Conservation (phyloP, 2,797 vertebrate species). For the Halcyon leucocephala region DNA sequence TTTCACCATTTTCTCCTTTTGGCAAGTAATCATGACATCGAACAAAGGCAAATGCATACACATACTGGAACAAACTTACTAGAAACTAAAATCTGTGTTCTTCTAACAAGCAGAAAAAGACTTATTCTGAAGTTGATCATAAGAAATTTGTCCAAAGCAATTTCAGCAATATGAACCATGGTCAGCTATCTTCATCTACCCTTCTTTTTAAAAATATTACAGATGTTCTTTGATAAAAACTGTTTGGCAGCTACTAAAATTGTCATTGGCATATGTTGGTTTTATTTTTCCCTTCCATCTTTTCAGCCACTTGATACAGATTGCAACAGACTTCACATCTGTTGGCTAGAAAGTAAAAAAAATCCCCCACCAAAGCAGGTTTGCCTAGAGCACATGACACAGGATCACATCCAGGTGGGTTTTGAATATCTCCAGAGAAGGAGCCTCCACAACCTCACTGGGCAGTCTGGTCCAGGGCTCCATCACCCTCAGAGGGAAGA, state of each 20-base stretch:
- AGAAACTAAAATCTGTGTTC: slow-evolving; percentile 59
- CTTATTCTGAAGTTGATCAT: slow-evolving; percentile 40
- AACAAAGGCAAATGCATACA: slow-evolving; percentile 68
- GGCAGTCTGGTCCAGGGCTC: too few relatives aligned
- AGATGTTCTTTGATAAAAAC: slow-evolving; percentile 70
- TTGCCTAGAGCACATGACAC: too few relatives aligned
- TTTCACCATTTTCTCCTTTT: slow-evolving; percentile 42
- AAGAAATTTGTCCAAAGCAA: slow-evolving; percentile 57
- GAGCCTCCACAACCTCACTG: too few relatives aligned
- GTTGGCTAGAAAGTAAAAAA: not conserved
- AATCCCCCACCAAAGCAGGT: too few relatives aligned
- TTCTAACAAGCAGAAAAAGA: slow-evolving; percentile 61
- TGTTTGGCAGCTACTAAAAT: slow-evolving; percentile 74
- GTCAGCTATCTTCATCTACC: slow-evolving; percentile 42
- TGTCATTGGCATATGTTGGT: slow-evolving; percentile 33
- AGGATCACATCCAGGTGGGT: too few relatives aligned
- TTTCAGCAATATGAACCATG: not conserved
- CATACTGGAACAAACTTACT: slow-evolving; percentile 39
- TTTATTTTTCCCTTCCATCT: not conserved
- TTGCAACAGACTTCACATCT: not conserved
- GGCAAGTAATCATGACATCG: slow-evolving; percentile 63
- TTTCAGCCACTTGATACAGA: not conserved
- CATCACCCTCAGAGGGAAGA: too few relatives aligned
- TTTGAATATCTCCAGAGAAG: too few relatives aligned
- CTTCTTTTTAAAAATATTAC: slow-evolving; percentile 52